Conservation (phyloP, 2,797 vertebrate species). For the Phoxinus dragarum region DNA sequence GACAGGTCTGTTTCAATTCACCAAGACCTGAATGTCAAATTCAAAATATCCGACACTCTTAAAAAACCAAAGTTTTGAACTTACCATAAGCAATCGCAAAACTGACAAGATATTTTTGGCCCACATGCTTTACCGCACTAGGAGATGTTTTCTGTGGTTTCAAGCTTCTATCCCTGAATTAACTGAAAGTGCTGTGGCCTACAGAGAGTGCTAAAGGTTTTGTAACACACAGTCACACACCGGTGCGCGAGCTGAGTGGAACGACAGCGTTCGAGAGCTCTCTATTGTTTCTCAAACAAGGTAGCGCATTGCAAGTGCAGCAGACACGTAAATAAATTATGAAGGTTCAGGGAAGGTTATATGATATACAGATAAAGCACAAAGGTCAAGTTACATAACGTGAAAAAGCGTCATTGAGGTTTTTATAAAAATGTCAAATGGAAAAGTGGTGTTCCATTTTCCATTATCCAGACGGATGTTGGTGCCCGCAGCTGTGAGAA, state of each 20-base stretch:
- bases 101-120: not conserved
- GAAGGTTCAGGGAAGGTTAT: not conserved
- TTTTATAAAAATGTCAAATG: constrained; percentile 12
- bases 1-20: not conserved
- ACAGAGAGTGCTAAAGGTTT: constrained; percentile 25
- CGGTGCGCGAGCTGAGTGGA: constrained; percentile 7
- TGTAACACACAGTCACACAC: not conserved
- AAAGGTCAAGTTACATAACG: constrained; percentile 29
- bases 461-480: not conserved
- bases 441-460: constrained; percentile 4
- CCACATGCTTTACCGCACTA: not conserved
- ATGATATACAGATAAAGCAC: constrained; percentile 19
- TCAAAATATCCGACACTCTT: not conserved
- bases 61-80: not conserved
- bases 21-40: not conserved
- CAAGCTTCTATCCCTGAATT: constrained; percentile 15
- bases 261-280: not conserved
- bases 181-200: not conserved
- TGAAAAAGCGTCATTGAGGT: not conserved
- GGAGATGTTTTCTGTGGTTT: constrained; percentile 4
- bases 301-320: not conserved
- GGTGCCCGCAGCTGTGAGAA: constrained; percentile 12
- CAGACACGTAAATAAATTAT: not conserved
- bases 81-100: not conserved
- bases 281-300: constrained; percentile 19